A percentile compares a stretch with the other conserved stretches of the same genome.
Conservation (phyloP, 2,113 vertebrate genomes). For the Pangasianodon gigas region DNA sequence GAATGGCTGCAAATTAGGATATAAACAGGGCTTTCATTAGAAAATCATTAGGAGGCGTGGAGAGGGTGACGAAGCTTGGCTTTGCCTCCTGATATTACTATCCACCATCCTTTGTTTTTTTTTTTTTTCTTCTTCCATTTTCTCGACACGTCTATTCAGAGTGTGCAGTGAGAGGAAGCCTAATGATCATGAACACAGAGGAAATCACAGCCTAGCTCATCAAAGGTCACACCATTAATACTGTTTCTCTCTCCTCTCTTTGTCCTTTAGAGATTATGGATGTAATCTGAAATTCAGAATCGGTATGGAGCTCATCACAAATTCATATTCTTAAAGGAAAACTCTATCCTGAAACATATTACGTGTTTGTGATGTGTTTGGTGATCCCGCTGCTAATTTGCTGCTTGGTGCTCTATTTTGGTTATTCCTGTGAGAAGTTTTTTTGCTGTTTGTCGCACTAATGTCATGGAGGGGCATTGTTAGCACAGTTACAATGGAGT, state of each 20-base stretch:
- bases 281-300: conserved; percentile 17
- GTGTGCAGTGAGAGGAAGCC: conserved; percentile 1
- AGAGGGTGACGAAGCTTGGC: conserved; percentile 25
- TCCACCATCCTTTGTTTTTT: neutral
- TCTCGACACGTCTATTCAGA: conserved; percentile 30
- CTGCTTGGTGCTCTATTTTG: neutral
- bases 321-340: neutral
- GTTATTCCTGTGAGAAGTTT: neutral
- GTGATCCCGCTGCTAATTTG: neutral
- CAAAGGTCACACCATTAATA: conserved; percentile 55
- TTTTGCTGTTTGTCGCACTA: neutral
- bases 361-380: neutral
- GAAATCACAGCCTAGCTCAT: conserved; percentile 48
- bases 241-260: neutral
- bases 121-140: neutral
- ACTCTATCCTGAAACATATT: neutral
- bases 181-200: conserved; percentile 48
- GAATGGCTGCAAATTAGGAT: conserved; percentile 33
- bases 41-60: conserved; percentile 8
- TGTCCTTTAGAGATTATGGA: conserved; percentile 1
- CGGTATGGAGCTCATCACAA: neutral
- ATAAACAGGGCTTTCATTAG: conserved; percentile 26
- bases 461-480: neutral
- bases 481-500: neutral
- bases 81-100: neutral